These are phyloP conservation scores for Caenorhabditis uteleia DNA, from an alignment of 2,888 invertebrate genomes.

Conservation along the genomic window DNA sequence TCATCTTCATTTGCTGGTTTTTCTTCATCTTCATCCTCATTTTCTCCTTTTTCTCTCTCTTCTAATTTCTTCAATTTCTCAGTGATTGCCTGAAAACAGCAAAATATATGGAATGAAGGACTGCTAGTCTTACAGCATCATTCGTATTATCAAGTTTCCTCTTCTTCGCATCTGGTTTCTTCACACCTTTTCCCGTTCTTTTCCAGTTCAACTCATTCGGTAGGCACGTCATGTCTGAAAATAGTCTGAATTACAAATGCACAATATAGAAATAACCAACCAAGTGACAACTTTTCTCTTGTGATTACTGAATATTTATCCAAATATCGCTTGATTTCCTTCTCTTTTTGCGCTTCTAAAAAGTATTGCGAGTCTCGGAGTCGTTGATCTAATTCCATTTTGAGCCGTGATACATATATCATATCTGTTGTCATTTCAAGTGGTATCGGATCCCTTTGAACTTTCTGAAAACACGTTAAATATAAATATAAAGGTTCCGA, in stretches of 20 bases:
- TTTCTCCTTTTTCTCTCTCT: constrained; percentile 33
- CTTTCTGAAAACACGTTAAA: constrained; percentile 35
- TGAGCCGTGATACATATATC: constrained; percentile 56
- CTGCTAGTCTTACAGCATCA: background rate
- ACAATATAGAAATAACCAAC: no score
- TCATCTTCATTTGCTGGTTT: constrained; percentile 31
- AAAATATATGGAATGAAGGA: background rate
- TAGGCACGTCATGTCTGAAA: constrained; percentile 38
- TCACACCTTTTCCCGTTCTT: constrained; percentile 5
- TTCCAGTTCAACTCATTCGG: constrained; percentile 45
- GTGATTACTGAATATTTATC: constrained; percentile 58
- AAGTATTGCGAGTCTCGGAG: constrained; percentile 62
- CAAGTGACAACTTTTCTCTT: constrained; percentile 45
- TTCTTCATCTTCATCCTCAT: constrained; percentile 33
- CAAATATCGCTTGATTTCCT: constrained; percentile 63
- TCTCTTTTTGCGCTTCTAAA: constrained; percentile 46
- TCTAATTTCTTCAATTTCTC: constrained; percentile 47
- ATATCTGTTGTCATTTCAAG: constrained; percentile 53
- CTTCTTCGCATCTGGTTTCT: constrained; percentile 22
- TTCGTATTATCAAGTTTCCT: constrained; percentile 26
- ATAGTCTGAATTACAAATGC: background rate
- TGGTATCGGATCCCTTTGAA: constrained; percentile 46
- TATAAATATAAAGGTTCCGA: background rate
- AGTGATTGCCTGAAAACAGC: constrained; percentile 9
- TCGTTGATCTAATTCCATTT: constrained; percentile 43